Base-by-base conservation (phyloP, 2,113 vertebrate species). In the Pleuronectes platessa region DNA sequence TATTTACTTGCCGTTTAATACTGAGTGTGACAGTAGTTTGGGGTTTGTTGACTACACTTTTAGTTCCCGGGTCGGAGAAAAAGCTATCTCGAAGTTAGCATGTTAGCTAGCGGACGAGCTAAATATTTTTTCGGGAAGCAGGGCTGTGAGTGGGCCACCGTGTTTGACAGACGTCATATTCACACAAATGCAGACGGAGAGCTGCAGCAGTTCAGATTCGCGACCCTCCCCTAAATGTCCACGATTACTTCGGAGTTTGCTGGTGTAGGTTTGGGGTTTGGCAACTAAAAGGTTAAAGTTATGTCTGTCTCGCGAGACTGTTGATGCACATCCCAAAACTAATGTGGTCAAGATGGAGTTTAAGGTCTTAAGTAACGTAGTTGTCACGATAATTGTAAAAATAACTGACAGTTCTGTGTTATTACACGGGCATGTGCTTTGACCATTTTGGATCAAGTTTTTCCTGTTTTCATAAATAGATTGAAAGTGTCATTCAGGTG, bases 51-150 rank as follows among this genome's bases (percentile, higher is more conserved):
- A 2, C 37, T 24, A 18, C 63, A 74, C 78, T 80, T 79, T 81
- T 65, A 56, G 56, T 67, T 51, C 13, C 47, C 1, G 9, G 14
- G 23, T 40, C 3, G 51, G 45, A 27, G 15, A 40, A 35, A 4
- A 65, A 65, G 75, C 74, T 82, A 56, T 72, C 53, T 23, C 54
- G 20, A 3, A 66, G 49, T 67, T 89, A 92, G 86, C 87, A 72
- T 72, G 51, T 67, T 68, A 76, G 87, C 77, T 85, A 79, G 60
- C 81, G 74, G 54, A 70, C 42, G 61, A 88, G 86, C 87, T 81
- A 47, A 84, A 71, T 83, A 67, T 87, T 86, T 82, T 84, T 81
- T 53, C 42, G 67, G 82, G 55, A 59, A 70, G 78, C 66, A 40
- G 59, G 49, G 42, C 76, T 86, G 72, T 82, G 37, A 89, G 51